Percentiles rank a stretch among this genome's conserved stretches.
These are phyloP conservation scores for Phyllotreta cruciferae DNA, from an alignment of 2,888 invertebrate species.

Conservation along the genomic window DNA sequence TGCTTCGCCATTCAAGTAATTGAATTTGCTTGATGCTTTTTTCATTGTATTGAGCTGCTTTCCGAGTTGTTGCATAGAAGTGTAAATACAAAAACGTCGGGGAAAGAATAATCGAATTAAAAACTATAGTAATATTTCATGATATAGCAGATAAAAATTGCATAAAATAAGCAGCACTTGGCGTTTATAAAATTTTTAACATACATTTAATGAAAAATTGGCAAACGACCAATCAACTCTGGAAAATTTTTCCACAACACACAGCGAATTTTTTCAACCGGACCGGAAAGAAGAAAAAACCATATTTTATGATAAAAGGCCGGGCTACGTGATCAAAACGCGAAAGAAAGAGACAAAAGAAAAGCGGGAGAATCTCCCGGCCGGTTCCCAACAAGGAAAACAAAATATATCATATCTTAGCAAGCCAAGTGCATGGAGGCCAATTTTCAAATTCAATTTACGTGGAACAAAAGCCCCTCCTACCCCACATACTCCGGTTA, in stretches of 20 bases:
- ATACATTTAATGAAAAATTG: too few species aligned
- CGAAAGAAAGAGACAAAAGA: slow-evolving; percentile 34
- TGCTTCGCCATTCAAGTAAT: slow-evolving; percentile 42
- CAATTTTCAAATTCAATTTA: slow-evolving; percentile 62
- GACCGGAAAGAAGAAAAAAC: slow-evolving; percentile 32
- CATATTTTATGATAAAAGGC: slow-evolving; percentile 41
- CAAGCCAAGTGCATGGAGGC: slow-evolving; percentile 55
- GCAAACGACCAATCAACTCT: too few species aligned
- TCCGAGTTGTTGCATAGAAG: slow-evolving; percentile 24
- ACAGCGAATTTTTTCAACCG: too few species aligned
- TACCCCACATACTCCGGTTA: slow-evolving; percentile 41
- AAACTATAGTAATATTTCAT: background rate
- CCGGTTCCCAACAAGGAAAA: slow-evolving; percentile 45
- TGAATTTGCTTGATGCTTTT: slow-evolving; percentile 39
- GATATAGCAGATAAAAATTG: too few species aligned
- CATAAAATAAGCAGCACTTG: too few species aligned
- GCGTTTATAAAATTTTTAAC: too few species aligned
- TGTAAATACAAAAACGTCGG: background rate
- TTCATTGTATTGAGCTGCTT: slow-evolving; percentile 32
- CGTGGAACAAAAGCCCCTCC: slow-evolving; percentile 57
- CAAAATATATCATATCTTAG: slow-evolving; percentile 53
- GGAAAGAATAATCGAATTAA: too few species aligned
- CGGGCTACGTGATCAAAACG: slow-evolving; percentile 33
- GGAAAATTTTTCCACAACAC: too few species aligned
- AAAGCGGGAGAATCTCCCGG: slow-evolving; percentile 12